These are phyloP conservation scores for Fulica atra DNA, from an alignment of 2,113 vertebrate genomes.

Conservation along the genomic window DNA sequence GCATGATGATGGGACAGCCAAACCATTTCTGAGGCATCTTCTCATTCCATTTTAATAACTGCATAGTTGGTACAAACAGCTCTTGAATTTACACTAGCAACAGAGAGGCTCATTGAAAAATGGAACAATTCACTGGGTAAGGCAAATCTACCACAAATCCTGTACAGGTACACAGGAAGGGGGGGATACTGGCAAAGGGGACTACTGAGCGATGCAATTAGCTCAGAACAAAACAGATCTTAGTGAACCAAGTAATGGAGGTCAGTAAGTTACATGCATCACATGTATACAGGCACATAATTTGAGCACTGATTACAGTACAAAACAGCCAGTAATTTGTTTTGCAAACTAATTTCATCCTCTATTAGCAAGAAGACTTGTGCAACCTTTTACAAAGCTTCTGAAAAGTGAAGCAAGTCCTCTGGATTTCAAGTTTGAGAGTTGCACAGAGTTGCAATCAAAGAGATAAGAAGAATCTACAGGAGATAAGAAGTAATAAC, in stretches of 20 bases:
- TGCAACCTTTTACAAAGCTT: background rate
- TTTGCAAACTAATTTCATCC: background rate
- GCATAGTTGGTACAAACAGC: background rate
- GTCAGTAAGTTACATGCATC: background rate
- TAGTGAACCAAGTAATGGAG: background rate
- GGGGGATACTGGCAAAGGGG: background rate
- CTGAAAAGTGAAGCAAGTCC: background rate
- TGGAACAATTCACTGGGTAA: background rate
- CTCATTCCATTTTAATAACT: background rate
- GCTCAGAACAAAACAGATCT: background rate
- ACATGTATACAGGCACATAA: background rate
- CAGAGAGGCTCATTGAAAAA: background rate
- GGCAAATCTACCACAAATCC: background rate
- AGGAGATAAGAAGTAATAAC: background rate
- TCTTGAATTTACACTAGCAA: background rate
- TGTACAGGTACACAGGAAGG: background rate
- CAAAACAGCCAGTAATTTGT: background rate
- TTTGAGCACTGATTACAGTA: background rate
- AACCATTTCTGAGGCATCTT: constrained; percentile 22
- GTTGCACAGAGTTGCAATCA: background rate
- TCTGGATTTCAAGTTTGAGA: background rate
- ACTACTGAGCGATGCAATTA: background rate
- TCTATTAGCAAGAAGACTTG: background rate
- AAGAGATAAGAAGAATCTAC: too few species aligned
- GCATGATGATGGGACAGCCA: background rate